A percentile compares a stretch with the other conserved stretches of the same genome.
These are phyloP conservation scores for Telenomus remus DNA, from an alignment of 1,140 invertebrate genomes.

Conservation along the genomic window DNA sequence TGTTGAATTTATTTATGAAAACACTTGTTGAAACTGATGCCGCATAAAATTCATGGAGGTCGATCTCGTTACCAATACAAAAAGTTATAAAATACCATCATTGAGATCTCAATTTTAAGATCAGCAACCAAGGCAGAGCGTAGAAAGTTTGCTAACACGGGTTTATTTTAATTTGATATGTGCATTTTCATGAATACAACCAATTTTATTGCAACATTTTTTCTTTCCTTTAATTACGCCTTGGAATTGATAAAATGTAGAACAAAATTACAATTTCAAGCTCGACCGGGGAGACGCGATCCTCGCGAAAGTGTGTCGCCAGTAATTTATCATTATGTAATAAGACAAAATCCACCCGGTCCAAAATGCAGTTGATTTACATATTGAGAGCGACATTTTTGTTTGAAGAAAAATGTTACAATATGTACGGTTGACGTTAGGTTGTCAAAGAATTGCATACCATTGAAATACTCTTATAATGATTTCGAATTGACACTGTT, in stretches of 20 bases:
- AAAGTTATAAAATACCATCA: too few relatives aligned
- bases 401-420: neutral
- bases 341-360: conserved; percentile 16
- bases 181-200: conserved; percentile 7
- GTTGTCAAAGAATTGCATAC: too few relatives aligned
- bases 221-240: conserved; percentile 18
- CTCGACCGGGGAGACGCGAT: conserved; percentile 5
- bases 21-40: too few relatives aligned
- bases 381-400: too few relatives aligned
- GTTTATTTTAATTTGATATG: neutral
- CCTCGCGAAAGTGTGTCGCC: conserved; percentile 25
- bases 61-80: too few relatives aligned
- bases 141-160: conserved; percentile 1
- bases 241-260: conserved; percentile 12
- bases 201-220: conserved; percentile 13
- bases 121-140: too few relatives aligned
- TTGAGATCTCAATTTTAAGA: too few relatives aligned
- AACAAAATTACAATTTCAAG: conserved; percentile 25
- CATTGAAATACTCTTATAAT: too few relatives aligned
- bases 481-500: too few relatives aligned
- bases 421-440: neutral
- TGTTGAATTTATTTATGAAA: too few relatives aligned
- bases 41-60: too few relatives aligned
- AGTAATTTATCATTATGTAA: conserved; percentile 37
- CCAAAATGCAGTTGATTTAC: neutral